phyloP scores from a whole-genome alignment of 1,140 invertebrate genomes.

The Pseudobourletiella spinata region DNA sequence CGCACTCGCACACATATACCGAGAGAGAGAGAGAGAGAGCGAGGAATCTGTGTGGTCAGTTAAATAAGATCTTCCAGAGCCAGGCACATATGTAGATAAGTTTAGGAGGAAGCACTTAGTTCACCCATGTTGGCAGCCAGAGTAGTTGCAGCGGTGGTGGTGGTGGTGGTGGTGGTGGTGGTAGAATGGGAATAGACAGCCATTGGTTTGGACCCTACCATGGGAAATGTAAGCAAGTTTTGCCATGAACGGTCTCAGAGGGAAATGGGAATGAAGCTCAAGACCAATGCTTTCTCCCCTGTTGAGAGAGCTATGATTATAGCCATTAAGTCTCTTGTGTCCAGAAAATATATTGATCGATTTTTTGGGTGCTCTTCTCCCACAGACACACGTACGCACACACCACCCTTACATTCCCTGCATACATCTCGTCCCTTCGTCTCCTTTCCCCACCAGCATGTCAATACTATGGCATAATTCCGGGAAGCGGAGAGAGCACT shows the following conservation, averaged over 20 bases:
- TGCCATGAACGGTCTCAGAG: neutral
- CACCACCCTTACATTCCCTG: neutral
- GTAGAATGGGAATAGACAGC: slow-evolving; percentile 9
- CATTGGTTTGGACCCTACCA: neutral
- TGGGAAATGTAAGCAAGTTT: neutral
- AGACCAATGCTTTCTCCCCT: slow-evolving; percentile 33
- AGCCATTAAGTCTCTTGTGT: slow-evolving; percentile 37
- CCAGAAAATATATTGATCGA: slow-evolving; percentile 36
- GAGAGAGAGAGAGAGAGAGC: too few relatives aligned
- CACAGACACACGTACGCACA: neutral
- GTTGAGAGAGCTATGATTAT: slow-evolving; percentile 36
- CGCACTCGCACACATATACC: too few relatives aligned
- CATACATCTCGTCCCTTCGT: neutral
- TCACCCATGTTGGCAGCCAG: too few relatives aligned
- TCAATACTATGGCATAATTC: too few relatives aligned
- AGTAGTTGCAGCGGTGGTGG: too few relatives aligned
- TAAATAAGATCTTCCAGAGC: too few relatives aligned
- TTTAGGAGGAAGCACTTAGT: too few relatives aligned
- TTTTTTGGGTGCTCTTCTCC: slow-evolving; percentile 20
- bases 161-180: neutral
- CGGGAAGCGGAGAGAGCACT: too few relatives aligned
- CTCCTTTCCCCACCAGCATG: too few relatives aligned
- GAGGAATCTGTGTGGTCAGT: too few relatives aligned
- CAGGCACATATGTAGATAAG: too few relatives aligned
- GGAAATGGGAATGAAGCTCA: slow-evolving; percentile 5